Evolutionary conservation across 53 echinoderm and acorn worm genomes (phyloP), one percentile per base, ranked within the genome.

Genomic region (Astropecten irregularis): DNA sequence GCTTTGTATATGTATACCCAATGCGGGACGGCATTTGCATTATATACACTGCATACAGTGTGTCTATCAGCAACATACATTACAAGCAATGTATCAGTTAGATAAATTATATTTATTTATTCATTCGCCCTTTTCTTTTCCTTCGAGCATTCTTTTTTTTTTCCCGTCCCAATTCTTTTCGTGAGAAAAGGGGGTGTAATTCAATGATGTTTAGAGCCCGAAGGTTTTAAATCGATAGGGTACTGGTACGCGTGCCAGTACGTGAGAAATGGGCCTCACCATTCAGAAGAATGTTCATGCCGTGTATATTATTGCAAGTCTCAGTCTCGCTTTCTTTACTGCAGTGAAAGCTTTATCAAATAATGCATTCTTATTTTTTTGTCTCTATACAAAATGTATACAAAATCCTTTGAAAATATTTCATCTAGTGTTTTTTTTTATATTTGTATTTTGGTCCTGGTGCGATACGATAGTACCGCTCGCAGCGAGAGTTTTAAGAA

Each of bases 41-140:
- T 29, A 9, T 29, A 29, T 14, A 29, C 28, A 13, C 13, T 54
- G 54, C 54, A 27, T 14, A 42, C 42, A 38, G 38, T 40, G 35
- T 35, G 66, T 36, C 2, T 40, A 21, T 66, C 38, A 66, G 30
- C 32, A 20, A 13, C 32, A 60, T 28, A 16, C 16, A 57, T 59
- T 26, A 19, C 60, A 9, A 16, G 50, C 44, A 22, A 6, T 69
- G 33, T 77, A n/a, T 40, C 79, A 47, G 32, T 7, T 3, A 46
- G 79, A 79, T 48, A 62, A 19, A 29, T 77, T 77, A 9, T 40
- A 77, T 61, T 58, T 77, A 77, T 61, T 77, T 46, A 77, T 60
- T 79, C 47, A 21, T 56, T 40, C 48, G 47, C 48, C 33, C 32
- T 61, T 76, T 79, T 62, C 28, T 60, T 1, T 30, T 55, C 46